Conservation (phyloP, 2,888 invertebrate genomes). For the Eumerus sabulonum region DNA sequence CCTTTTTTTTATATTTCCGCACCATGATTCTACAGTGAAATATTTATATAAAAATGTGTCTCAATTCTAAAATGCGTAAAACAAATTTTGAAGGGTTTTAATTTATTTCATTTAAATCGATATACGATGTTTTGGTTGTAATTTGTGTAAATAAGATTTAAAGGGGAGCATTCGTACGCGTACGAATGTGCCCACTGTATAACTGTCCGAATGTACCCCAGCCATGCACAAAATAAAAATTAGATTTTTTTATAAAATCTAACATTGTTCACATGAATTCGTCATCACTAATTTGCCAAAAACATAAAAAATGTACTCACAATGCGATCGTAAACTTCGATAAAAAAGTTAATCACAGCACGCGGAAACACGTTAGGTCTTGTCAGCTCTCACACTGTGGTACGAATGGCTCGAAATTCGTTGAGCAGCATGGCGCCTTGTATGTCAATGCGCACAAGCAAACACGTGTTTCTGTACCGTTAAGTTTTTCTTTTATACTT, state of each 20-base stretch:
- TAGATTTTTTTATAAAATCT: slow-evolving; percentile 22
- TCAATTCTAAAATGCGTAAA: no score
- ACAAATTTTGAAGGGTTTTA: no score
- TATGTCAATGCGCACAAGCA: slow-evolving; percentile 32
- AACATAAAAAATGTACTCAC: slow-evolving; percentile 24
- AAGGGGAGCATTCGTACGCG: no score
- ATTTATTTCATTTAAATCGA: no score
- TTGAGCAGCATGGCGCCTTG: slow-evolving; percentile 16
- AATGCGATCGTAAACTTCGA: not conserved
- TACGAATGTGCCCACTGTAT: no score
- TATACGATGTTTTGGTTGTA: no score
- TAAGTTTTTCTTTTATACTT: slow-evolving; percentile 37
- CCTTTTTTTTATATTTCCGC: no score
- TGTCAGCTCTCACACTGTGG: not conserved
- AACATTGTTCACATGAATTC: slow-evolving; percentile 21
- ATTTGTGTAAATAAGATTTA: no score
- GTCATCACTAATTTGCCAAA: slow-evolving; percentile 9
- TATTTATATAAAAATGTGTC: no score
- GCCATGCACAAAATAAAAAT: slow-evolving; percentile 22
- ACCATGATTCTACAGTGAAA: no score
- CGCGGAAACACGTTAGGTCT: not conserved
- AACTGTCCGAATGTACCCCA: no score
- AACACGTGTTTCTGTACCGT: slow-evolving; percentile 23
- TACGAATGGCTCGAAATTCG: slow-evolving; percentile 17
- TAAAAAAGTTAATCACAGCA: slow-evolving; percentile 8